phyloP scores from a whole-genome alignment of 2,113 vertebrate species.

The Amblyopsis rosae region DNA sequence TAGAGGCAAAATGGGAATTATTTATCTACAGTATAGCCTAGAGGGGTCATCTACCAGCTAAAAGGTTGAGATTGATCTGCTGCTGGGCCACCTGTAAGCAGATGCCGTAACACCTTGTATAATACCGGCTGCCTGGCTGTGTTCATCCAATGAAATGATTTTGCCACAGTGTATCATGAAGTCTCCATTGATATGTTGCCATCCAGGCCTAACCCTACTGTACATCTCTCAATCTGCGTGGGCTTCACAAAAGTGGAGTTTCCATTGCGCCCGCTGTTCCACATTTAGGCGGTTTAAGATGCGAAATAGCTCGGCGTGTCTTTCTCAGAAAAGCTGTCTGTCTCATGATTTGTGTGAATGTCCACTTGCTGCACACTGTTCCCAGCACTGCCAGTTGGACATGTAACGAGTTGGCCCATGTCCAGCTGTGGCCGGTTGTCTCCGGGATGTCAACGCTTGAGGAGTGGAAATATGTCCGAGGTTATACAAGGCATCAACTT shows the following conservation, averaged over 20 bases:
- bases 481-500: not conserved
- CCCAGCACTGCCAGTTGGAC: conserved; percentile 32
- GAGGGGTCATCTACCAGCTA: too few species aligned
- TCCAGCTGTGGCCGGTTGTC: conserved; percentile 15
- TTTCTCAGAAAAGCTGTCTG: conserved; percentile 59
- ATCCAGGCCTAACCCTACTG: not conserved
- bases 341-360: conserved; percentile 23
- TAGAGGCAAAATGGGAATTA: too few species aligned
- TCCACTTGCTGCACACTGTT: conserved; percentile 36
- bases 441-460: not conserved
- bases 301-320: conserved; percentile 25
- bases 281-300: conserved; percentile 54
- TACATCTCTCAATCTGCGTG: conserved; percentile 14
- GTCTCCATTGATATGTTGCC: not conserved
- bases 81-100: too few species aligned
- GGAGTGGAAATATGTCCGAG: not conserved
- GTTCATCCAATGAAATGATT: too few species aligned
- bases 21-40: too few species aligned
- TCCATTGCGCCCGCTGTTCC: conserved; percentile 43
- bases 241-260: conserved; percentile 50
- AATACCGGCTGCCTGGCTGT: too few species aligned
- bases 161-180: not conserved
- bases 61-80: too few species aligned
- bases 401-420: conserved; percentile 25
- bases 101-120: too few species aligned